Base-by-base conservation (phyloP, 2,888 invertebrate species). In the Sipha maydis region DNA sequence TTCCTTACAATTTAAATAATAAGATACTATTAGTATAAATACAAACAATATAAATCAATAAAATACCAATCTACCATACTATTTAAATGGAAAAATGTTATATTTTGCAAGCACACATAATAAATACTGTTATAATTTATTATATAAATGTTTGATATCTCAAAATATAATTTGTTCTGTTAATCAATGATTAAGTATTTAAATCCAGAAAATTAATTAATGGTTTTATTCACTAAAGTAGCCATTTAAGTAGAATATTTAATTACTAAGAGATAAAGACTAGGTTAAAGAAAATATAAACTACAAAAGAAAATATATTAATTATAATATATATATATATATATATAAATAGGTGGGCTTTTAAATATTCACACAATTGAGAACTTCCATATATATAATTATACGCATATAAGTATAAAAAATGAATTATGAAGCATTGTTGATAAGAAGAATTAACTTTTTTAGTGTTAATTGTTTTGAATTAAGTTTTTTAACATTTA, bases 121-220 rank as follows among this genome's bases (percentile, higher is more conserved):
- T 31, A 85, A 85, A 85, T 85, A 85, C 85, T 78, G 85, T 78
- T 56, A 77, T 17, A 56, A 38, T 61, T 71, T 73, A 79, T 80
- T 77, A 85, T 86, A 79, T 71, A 82, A 67, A 31, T 56, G 61
- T 28, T 71, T 75, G 75, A 75, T 17, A 82, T 76, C 7, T 25
- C 28, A 82, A 88, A 86, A 80, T 67, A 88, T 73, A 41, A 67
- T 88, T 88, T 88, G 88, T 82, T 88, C 88, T 75, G 73, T 82
- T 80, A 88, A 31, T 56, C n/a, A 34, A 79, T 21, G 38, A 54
- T 73, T 56, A 86, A 31, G 28, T 25, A 69, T 41, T 86, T 71
- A 4, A 78, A 71, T 41, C 11, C n/a, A 80, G 75, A 82, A 88
- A 75, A 82, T 41, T 21, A 38, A 86, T 76, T 28, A 38, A 25